Percentiles rank a stretch among this genome's conserved stretches.
These are phyloP conservation scores for Aldabrachelys gigantea DNA, from an alignment of 2,113 vertebrate genomes.

Conservation along the genomic window DNA sequence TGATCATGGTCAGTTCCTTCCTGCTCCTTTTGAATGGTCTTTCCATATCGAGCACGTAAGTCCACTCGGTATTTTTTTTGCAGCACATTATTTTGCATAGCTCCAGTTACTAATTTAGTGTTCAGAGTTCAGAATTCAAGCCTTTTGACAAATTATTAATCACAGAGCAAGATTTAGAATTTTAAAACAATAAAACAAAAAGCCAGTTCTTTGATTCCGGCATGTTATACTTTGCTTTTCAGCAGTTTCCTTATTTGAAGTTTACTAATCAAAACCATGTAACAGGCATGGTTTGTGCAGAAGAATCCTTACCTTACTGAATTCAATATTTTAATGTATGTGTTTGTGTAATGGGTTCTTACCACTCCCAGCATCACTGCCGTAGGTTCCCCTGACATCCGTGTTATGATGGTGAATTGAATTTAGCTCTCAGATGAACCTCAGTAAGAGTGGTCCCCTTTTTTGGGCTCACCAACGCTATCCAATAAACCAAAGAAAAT, in stretches of 20 bases:
- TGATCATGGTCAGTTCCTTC: background rate
- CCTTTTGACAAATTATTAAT: constrained; percentile 59
- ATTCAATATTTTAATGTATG: background rate
- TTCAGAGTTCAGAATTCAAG: background rate
- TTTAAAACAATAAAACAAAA: constrained; percentile 21
- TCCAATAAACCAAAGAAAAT: background rate
- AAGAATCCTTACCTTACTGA: background rate
- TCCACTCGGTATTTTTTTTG: constrained; percentile 12
- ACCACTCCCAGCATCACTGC: background rate
- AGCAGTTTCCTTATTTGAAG: background rate
- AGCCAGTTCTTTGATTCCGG: background rate
- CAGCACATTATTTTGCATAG: background rate
- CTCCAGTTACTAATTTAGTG: constrained; percentile 9
- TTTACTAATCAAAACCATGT: background rate
- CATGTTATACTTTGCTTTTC: constrained; percentile 8
- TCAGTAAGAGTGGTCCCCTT: background rate
- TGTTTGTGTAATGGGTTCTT: background rate
- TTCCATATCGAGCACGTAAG: constrained; percentile 10
- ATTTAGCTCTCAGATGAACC: background rate
- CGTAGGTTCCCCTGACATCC: background rate
- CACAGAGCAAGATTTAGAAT: background rate
- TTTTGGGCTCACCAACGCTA: background rate
- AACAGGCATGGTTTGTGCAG: background rate
- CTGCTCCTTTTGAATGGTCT: background rate
- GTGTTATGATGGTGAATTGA: background rate